These are phyloP conservation scores for Monochamus alternatus DNA, from an alignment of 2,888 invertebrate genomes.

Conservation along the genomic window DNA sequence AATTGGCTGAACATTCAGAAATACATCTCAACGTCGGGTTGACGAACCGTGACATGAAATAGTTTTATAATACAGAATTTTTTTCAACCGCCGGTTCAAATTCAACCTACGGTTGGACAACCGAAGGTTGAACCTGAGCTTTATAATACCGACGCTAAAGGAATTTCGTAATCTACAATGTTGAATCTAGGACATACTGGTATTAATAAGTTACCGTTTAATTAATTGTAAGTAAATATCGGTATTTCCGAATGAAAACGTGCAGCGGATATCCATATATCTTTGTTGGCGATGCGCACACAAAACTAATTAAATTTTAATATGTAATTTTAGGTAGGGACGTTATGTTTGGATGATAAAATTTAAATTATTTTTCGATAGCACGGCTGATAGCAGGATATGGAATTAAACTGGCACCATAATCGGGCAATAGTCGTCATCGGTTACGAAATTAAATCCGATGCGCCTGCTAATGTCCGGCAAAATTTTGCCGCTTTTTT, in stretches of 20 bases:
- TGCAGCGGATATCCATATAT: constrained; percentile 40
- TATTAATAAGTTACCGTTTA: constrained; percentile 20
- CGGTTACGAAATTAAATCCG: constrained; percentile 54
- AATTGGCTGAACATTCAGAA: too few relatives aligned
- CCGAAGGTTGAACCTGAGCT: too few relatives aligned
- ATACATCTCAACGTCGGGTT: too few relatives aligned
- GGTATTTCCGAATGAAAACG: constrained; percentile 22
- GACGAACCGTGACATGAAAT: too few relatives aligned
- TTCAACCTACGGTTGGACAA: too few relatives aligned
- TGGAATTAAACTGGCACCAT: constrained; percentile 54
- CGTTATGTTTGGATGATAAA: constrained; percentile 50
- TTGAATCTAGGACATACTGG: neutral
- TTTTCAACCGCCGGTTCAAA: too few relatives aligned
- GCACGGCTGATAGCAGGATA: constrained; percentile 54
- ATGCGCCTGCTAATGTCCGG: constrained; percentile 41
- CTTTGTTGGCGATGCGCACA: constrained; percentile 32
- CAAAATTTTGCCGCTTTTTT: constrained; percentile 28
- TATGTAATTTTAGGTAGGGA: constrained; percentile 52
- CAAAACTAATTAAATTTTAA: constrained; percentile 57
- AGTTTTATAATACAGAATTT: too few relatives aligned
- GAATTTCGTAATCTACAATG: too few relatives aligned
- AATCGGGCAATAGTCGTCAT: constrained; percentile 57
- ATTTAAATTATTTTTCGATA: constrained; percentile 59
- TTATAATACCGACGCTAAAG: too few relatives aligned
- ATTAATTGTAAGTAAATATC: constrained; percentile 28